These are phyloP conservation scores for Hypotaenidia philippensis DNA, from an alignment of 2,797 vertebrate species.

Conservation along the genomic window DNA sequence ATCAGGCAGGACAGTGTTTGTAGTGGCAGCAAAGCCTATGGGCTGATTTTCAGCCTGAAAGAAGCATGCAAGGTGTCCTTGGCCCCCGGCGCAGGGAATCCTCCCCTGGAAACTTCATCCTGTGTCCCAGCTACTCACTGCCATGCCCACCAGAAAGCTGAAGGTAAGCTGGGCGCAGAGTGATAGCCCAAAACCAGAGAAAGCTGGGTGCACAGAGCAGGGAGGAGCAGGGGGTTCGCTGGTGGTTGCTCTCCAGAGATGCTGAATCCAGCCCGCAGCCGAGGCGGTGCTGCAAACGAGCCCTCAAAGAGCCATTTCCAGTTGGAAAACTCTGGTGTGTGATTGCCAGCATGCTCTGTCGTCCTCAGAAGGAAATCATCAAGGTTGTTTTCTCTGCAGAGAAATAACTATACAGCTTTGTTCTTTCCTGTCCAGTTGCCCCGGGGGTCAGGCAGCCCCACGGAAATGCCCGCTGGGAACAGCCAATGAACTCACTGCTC, in stretches of 20 bases:
- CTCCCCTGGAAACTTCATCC: neutral
- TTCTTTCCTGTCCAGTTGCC: slow-evolving; percentile 78
- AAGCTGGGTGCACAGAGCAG: neutral
- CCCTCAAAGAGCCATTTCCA: neutral
- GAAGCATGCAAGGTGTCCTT: neutral
- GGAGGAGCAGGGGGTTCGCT: neutral
- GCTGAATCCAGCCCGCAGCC: neutral
- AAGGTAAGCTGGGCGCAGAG: neutral
- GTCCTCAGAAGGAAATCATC: neutral
- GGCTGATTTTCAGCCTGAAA: neutral
- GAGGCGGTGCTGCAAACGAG: neutral
- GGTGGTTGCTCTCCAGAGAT: neutral
- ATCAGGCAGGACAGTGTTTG: too few relatives aligned
- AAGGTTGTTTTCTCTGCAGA: neutral
- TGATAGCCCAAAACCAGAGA: too few relatives aligned
- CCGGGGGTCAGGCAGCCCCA: slow-evolving; percentile 78
- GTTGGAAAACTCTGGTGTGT: neutral
- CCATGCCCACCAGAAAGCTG: neutral
- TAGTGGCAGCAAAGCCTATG: neutral
- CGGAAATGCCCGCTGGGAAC: slow-evolving; percentile 83
- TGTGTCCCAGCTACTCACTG: neutral
- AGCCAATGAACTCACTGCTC: slow-evolving; percentile 81
- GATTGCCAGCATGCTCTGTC: rapidly evolving
- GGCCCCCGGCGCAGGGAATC: neutral
- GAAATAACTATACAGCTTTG: neutral